Evolutionary conservation across 2,888 invertebrate genomes (phyloP).

Genomic region (Oscheius sp.): DNA sequence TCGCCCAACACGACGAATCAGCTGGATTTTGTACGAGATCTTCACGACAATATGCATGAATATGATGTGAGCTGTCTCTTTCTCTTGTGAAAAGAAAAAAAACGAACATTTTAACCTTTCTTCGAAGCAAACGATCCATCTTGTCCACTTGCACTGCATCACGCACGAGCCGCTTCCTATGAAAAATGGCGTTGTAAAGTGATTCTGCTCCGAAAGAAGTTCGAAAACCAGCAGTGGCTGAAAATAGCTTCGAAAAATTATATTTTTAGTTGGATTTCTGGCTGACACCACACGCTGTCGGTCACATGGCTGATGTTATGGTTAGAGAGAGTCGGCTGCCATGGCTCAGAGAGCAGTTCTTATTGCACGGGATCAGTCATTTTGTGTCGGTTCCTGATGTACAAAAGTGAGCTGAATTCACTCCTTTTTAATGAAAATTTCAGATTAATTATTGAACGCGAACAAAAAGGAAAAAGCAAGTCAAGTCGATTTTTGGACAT

Average conservation of each 20-base stretch:
- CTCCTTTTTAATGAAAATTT: not conserved
- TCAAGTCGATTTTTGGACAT: constrained; percentile 23
- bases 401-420: constrained; percentile 73
- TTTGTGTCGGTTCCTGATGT: constrained; percentile 74
- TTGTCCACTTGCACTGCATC: too few relatives aligned
- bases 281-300: constrained; percentile 65
- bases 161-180: not conserved
- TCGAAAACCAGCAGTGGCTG: too few relatives aligned
- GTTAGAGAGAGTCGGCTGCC: constrained; percentile 77
- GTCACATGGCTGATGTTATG: constrained; percentile 76
- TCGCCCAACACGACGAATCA: constrained; percentile 47
- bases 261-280: constrained; percentile 68
- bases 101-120: too few relatives aligned
- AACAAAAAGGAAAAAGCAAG: constrained; percentile 38
- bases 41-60: constrained; percentile 52
- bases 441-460: constrained; percentile 64
- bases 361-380: constrained; percentile 32
- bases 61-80: constrained; percentile 33
- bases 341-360: constrained; percentile 76
- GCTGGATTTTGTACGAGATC: constrained; percentile 48
- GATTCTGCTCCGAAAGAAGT: not conserved
- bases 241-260: too few relatives aligned
- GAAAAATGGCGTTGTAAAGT: not conserved
- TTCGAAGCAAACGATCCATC: too few relatives aligned
- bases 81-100: not conserved